Evolutionary conservation across 2,888 invertebrate species (phyloP).

Genomic region (Sminthurides aquaticus): DNA sequence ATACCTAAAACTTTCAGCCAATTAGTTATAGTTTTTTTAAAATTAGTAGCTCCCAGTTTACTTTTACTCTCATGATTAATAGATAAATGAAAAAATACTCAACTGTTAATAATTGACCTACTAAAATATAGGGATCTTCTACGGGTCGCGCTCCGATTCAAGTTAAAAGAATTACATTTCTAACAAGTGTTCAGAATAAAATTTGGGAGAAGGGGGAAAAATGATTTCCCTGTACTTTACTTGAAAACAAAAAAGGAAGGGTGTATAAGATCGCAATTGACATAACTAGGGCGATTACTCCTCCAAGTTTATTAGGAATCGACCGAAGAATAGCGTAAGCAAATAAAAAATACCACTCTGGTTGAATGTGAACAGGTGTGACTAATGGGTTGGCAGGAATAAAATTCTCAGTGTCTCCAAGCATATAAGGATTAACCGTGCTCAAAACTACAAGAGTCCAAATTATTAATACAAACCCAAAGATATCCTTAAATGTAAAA

Average conservation of each 20-base stretch:
- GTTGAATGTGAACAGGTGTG: conserved; percentile 69
- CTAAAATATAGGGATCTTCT: conserved; percentile 58
- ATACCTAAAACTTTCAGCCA: conserved; percentile 9
- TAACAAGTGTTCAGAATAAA: conserved; percentile 53
- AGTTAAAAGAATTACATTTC: conserved; percentile 57
- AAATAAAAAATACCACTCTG: conserved; percentile 78
- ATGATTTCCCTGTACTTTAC: conserved; percentile 55
- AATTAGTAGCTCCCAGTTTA: background rate
- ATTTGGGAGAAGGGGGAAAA: conserved; percentile 52
- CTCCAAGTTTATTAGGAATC: conserved; percentile 71
- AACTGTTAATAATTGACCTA: conserved; percentile 56
- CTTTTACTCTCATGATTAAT: conserved; percentile 6
- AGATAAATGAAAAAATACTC: too few relatives aligned
- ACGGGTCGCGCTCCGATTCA: conserved; percentile 65
- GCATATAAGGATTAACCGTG: conserved; percentile 54
- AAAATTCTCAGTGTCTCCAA: conserved; percentile 68
- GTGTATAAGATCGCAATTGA: conserved; percentile 62
- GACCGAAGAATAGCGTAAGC: conserved; percentile 73
- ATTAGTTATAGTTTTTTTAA: conserved; percentile 7
- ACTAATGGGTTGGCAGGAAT: conserved; percentile 61
- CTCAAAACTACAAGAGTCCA: conserved; percentile 53
- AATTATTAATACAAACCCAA: conserved; percentile 56
- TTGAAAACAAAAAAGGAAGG: conserved; percentile 54
- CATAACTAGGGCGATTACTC: conserved; percentile 59
- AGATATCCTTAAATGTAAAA: conserved; percentile 58